phyloP scores from a whole-genome alignment of 2,888 invertebrate genomes.

The Ochlodes sylvanus region DNA sequence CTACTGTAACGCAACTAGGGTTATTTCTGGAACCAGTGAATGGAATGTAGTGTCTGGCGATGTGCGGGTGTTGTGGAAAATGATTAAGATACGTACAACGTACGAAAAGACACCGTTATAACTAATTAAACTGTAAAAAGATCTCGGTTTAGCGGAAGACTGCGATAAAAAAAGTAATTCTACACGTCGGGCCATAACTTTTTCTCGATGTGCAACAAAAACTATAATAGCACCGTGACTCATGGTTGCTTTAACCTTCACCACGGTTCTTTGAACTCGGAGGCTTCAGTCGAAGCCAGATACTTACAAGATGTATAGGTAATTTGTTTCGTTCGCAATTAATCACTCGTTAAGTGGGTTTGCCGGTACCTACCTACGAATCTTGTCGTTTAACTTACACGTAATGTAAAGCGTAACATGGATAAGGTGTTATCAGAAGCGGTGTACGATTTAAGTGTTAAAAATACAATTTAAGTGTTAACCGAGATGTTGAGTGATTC shows the following conservation, averaged over 20 bases:
- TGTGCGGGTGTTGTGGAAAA: neutral
- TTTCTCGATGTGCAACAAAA: conserved; percentile 64
- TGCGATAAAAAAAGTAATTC: conserved; percentile 1
- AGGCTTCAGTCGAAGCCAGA: conserved; percentile 45
- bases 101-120: conserved; percentile 10
- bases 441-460: neutral
- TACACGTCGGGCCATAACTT: conserved; percentile 41
- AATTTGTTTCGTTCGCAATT: conserved; percentile 39
- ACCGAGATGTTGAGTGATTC: too few species aligned
- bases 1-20: neutral
- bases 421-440: neutral
- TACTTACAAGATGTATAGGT: conserved; percentile 66
- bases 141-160: conserved; percentile 11
- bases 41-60: neutral
- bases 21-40: neutral
- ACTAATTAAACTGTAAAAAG: conserved; percentile 11
- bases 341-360: conserved; percentile 23
- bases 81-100: neutral
- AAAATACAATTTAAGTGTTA: neutral
- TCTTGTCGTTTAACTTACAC: neutral
- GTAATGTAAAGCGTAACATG: neutral
- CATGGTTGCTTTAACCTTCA: conserved; percentile 70
- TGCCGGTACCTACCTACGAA: neutral
- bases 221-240: conserved; percentile 68
- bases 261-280: conserved; percentile 72